A percentile compares a stretch with the other conserved stretches of the same genome.
These are phyloP conservation scores for Pangasius macronema DNA, from an alignment of 2,797 vertebrate genomes.

Conservation along the genomic window DNA sequence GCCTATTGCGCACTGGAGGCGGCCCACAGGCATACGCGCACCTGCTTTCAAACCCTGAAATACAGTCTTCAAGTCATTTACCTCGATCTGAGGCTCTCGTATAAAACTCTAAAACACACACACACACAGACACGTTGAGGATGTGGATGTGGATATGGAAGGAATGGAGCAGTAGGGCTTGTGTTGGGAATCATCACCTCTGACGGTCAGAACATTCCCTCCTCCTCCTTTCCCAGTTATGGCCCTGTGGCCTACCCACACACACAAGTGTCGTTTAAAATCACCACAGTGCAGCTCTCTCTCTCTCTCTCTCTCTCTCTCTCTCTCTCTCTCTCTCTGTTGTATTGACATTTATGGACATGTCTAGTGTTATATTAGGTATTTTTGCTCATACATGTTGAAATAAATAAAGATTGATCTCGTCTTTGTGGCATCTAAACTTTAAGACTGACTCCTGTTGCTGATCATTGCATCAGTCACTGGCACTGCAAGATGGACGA, in stretches of 20 bases:
- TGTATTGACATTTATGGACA: neutral
- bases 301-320: neutral
- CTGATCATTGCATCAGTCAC: constrained; percentile 33
- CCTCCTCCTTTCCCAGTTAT: constrained; percentile 64
- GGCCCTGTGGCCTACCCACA: constrained; percentile 26
- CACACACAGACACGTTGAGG: neutral
- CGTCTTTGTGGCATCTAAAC: neutral
- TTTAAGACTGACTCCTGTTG: constrained; percentile 5
- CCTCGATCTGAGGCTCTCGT: neutral
- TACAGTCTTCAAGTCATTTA: neutral
- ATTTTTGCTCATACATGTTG: neutral
- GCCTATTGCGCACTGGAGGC: neutral
- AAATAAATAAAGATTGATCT: constrained; percentile 1
- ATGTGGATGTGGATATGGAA: constrained; percentile 43
- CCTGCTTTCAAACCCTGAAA: neutral
- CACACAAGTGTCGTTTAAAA: neutral
- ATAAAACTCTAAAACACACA: neutral
- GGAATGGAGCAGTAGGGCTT: constrained; percentile 55
- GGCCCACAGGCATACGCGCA: constrained; percentile 3
- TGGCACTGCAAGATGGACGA: neutral
- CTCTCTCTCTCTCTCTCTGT: neutral
- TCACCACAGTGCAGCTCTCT: neutral
- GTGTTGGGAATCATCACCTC: constrained; percentile 54
- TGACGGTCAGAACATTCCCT: constrained; percentile 58
- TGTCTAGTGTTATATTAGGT: constrained; percentile 12